A percentile compares a stretch with the other conserved stretches of the same genome.
phyloP scores from a whole-genome alignment of 2,888 invertebrate genomes.

The Lepidocyrtoides sp. region DNA sequence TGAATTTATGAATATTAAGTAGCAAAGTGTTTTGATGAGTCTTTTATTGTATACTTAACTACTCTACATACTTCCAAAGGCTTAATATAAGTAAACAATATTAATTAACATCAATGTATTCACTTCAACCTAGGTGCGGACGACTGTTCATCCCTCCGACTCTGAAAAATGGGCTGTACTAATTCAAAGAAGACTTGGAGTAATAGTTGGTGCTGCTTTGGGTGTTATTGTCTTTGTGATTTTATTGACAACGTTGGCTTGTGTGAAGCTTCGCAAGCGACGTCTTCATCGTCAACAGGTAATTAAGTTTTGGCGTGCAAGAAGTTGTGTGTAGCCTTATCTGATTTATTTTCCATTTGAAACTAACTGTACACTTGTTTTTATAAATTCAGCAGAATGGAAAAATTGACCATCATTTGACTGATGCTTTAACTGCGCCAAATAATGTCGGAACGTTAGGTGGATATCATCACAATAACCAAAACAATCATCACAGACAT shows the following conservation, averaged over 20 bases:
- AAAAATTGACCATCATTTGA: constrained; percentile 84
- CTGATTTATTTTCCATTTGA: neutral
- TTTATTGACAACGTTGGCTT: constrained; percentile 93
- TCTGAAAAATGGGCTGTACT: constrained; percentile 89
- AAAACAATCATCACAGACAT: constrained; percentile 79
- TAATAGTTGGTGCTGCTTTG: constrained; percentile 95
- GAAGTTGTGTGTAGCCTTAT: too few species aligned
- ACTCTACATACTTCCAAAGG: too few species aligned
- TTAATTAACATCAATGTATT: constrained; percentile 15
- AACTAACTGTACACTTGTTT: too few species aligned
- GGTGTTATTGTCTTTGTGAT: constrained; percentile 95
- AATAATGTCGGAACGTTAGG: constrained; percentile 84
- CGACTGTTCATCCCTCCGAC: constrained; percentile 86
- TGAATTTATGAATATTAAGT: neutral
- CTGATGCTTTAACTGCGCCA: constrained; percentile 83
- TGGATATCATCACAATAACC: constrained; percentile 80
- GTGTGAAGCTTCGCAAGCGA: constrained; percentile 94
- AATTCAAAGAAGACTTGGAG: constrained; percentile 91
- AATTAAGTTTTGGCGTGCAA: too few species aligned
- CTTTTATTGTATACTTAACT: too few species aligned
- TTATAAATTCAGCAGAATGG: constrained; percentile 80
- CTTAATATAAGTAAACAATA: neutral
- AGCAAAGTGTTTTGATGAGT: neutral
- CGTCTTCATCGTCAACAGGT: constrained; percentile 86
- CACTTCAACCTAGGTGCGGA: constrained; percentile 82